A percentile compares a stretch with the other conserved stretches of the same genome.
These are phyloP conservation scores for Willisornis vidua DNA, from an alignment of 2,113 vertebrate species.

Conservation along the genomic window DNA sequence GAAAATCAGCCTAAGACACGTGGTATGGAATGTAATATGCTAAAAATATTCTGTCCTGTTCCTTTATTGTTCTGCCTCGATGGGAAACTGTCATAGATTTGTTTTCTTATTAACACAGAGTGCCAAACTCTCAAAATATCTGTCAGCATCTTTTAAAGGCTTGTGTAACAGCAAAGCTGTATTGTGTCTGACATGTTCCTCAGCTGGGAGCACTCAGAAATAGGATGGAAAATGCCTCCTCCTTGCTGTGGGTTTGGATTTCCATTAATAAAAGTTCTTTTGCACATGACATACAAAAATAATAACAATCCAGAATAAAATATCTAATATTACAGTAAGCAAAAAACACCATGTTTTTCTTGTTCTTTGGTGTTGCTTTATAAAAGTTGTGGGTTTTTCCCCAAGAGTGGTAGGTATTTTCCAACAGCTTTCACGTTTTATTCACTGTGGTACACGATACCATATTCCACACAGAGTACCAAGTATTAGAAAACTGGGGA, in stretches of 20 bases:
- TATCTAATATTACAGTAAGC: background rate
- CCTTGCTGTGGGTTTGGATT: background rate
- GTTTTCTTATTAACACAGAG: slow-evolving; percentile 9
- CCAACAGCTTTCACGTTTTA: background rate
- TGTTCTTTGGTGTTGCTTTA: background rate
- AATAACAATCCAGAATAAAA: background rate
- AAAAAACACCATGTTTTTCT: background rate
- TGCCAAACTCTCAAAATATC: slow-evolving; percentile 18
- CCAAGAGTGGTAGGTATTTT: background rate
- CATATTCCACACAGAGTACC: background rate
- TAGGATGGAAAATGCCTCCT: background rate
- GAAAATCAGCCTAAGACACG: background rate
- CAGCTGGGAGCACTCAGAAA: slow-evolving; percentile 21
- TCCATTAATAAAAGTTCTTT: background rate
- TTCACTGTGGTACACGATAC: background rate
- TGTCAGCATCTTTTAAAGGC: slow-evolving; percentile 15
- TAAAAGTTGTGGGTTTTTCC: background rate
- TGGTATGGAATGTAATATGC: background rate
- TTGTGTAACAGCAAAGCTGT: background rate
- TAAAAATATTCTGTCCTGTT: background rate
- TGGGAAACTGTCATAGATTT: slow-evolving; percentile 15
- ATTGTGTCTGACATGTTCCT: slow-evolving; percentile 22
- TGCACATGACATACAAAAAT: background rate
- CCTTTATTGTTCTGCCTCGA: background rate
- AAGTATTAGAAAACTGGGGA: background rate